phyloP scores from a whole-genome alignment of 2,113 vertebrate genomes.

The Calyptomena viridis region DNA sequence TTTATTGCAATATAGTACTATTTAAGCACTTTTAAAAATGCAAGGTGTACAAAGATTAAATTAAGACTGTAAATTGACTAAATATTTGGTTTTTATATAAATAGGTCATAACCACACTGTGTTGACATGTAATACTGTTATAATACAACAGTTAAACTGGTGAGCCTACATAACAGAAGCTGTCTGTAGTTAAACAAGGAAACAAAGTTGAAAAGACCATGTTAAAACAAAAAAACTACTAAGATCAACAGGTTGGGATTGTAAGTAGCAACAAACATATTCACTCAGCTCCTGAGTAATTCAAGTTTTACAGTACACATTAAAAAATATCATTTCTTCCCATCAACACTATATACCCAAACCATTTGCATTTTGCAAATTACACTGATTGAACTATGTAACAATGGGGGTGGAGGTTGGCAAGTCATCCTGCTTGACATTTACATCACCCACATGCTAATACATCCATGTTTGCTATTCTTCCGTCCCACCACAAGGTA shows the following conservation, averaged over 20 bases:
- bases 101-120: conserved; percentile 90
- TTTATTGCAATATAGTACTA: conserved; percentile 87
- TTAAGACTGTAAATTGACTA: conserved; percentile 89
- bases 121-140: conserved; percentile 90
- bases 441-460: conserved; percentile 76
- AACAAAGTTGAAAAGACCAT: conserved; percentile 81
- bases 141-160: conserved; percentile 86
- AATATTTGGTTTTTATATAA: conserved; percentile 95
- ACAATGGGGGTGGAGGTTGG: conserved; percentile 73
- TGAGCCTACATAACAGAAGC: conserved; percentile 83
- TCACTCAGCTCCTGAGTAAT: conserved; percentile 87
- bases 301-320: conserved; percentile 83
- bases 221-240: conserved; percentile 81
- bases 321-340: conserved; percentile 81
- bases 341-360: conserved; percentile 83
- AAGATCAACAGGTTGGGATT: conserved; percentile 80
- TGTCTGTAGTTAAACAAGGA: conserved; percentile 80
- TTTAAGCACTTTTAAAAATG: conserved; percentile 88
- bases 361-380: conserved; percentile 80
- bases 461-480: conserved; percentile 65
- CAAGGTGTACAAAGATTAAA: conserved; percentile 87
- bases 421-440: conserved; percentile 72
- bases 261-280: conserved; percentile 82
- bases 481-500: conserved; percentile 56
- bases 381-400: conserved; percentile 81